These are phyloP conservation scores for Crocuta crocuta DNA, from an alignment of 2,113 vertebrate species.

Conservation along the genomic window DNA sequence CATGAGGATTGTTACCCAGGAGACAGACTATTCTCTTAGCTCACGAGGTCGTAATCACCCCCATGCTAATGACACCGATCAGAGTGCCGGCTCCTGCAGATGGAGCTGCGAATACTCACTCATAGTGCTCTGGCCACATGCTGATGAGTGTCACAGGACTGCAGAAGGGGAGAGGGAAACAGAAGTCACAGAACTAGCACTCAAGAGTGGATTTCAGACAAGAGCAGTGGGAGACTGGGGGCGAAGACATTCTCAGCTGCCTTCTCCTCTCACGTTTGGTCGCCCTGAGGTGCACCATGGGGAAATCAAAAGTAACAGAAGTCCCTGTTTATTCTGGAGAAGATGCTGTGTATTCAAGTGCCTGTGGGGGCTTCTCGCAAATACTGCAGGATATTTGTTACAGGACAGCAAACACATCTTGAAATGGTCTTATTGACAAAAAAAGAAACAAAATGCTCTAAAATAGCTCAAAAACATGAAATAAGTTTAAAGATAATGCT, in stretches of 20 bases:
- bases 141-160: conserved; percentile 99
- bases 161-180: conserved; percentile 86
- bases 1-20: conserved; percentile 11
- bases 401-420: neutral
- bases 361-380: neutral
- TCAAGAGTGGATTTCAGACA: conserved; percentile 80
- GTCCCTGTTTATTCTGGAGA: neutral
- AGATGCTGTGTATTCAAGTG: neutral
- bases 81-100: neutral
- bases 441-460: neutral
- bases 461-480: neutral
- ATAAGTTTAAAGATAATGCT: neutral
- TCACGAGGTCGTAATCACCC: conserved; percentile 52
- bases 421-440: neutral
- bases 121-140: conserved; percentile 99
- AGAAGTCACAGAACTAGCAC: conserved; percentile 83
- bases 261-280: neutral
- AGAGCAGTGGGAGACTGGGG: neutral
- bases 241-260: conserved; percentile 58
- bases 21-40: conserved; percentile 53
- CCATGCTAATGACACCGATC: conserved; percentile 56
- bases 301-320: conserved; percentile 68
- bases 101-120: conserved; percentile 92
- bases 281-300: neutral
- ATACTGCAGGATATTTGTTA: neutral